phyloP scores from a whole-genome alignment of 1,140 invertebrate genomes.

The Hesperophylax magnus region DNA sequence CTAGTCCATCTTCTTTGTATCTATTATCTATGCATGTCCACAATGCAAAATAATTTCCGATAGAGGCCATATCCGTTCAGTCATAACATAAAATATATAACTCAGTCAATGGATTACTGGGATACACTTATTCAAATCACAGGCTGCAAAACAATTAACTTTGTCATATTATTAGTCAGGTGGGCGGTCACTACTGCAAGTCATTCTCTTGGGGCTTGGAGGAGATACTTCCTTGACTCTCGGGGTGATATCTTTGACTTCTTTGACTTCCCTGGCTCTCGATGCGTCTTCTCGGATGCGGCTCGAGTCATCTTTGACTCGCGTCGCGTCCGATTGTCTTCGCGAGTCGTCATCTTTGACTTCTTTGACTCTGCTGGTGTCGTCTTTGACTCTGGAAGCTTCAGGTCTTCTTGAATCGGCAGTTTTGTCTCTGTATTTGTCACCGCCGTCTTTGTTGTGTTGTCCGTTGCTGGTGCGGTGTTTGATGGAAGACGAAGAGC shows the following conservation, averaged over 20 bases:
- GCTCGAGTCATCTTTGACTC: not conserved
- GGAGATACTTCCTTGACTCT: not conserved
- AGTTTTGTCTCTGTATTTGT: too few relatives aligned
- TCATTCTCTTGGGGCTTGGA: not conserved
- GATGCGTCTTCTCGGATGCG: too few relatives aligned
- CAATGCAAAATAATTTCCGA: too few relatives aligned
- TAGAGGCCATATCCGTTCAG: too few relatives aligned
- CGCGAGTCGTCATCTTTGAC: not conserved
- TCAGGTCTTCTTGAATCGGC: too few relatives aligned
- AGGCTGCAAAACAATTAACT: slow-evolving; percentile 11
- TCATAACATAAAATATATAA: not conserved
- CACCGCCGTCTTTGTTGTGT: not conserved
- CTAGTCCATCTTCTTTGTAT: too few relatives aligned
- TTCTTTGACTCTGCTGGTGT: too few relatives aligned
- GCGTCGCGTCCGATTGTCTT: not conserved
- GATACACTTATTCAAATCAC: slow-evolving; percentile 14
- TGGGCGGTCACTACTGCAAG: slow-evolving; percentile 21
- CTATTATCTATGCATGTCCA: too few relatives aligned
- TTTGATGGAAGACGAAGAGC: not conserved
- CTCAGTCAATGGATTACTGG: not conserved
- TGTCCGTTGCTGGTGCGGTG: slow-evolving; percentile 10
- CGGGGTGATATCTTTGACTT: not conserved
- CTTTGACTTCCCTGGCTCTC: too few relatives aligned
- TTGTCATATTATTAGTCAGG: slow-evolving; percentile 15
- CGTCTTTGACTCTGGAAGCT: too few relatives aligned